Base-by-base conservation (phyloP, 2,888 invertebrate genomes). In the Drosophila rellima region DNA sequence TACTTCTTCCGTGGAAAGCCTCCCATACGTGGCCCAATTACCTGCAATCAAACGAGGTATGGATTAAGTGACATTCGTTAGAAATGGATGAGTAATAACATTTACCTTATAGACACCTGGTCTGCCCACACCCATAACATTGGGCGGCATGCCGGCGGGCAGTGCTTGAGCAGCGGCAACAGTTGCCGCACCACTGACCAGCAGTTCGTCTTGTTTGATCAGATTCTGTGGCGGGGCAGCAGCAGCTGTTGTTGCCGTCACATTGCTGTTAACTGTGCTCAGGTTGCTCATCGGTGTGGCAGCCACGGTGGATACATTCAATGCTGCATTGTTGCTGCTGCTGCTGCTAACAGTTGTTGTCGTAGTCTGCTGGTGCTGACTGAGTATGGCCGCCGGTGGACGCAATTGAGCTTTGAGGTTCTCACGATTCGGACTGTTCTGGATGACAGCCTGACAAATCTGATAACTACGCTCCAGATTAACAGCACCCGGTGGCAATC, bases 381-480 rank as follows among this genome's bases (percentile, higher is more conserved):
- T 89, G 54, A 96, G 93, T 70, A 96, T 93, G 67, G 96, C 96
- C 2, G 97, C 97, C 13, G 97, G 97, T 44, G 97, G 97, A 76
- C 97, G 96, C 81, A 97, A 92, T 91, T 97, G 97, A 6, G 96
- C 96, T 63, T 96, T 95, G 50, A 97, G 92, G 85, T 97, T 97
- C 91, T 97, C 97, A 17, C 97, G 94, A 93, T 98, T 98, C 0
- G 97, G 97, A 90, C 97, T 98, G 92, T 97, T 98, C 93, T 98
- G 97, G 76, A 98, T 97, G n/a, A 96, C 96, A 44, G 96, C 96
- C 92, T 96, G 96, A 89, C 97, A 97, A 85, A 98, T 98, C 93
- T 98, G 98, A 92, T 98, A 97, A 91, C 98, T 98, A 62, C 98
- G 95, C 91, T 98, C 98, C 59, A 98, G 93, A 93, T 98, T 98